Base-by-base conservation (phyloP, 2,113 vertebrate genomes). In the Caracal caracal region DNA sequence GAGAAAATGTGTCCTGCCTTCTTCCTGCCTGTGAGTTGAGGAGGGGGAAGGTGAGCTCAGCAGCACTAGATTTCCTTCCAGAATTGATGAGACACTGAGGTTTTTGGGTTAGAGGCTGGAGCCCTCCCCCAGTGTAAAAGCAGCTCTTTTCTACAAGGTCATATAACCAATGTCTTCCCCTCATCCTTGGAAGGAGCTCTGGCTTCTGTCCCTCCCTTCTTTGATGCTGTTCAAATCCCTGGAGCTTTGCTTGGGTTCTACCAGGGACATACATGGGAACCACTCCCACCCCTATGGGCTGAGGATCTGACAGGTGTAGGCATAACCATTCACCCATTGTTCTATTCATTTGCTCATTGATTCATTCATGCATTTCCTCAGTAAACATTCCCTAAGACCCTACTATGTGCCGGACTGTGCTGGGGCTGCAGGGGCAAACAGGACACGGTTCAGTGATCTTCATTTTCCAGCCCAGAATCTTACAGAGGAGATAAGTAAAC, bases 1-100 rank as follows among this genome's bases (percentile, higher is more conserved):
- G 93, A 97, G 87, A 93, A 83, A 71, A 73, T 82, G 78, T 92
- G 94, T 80, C 86, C 85, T 56, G 66, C 63, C 37, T 96, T 80
- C 86, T 90, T 96, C 96, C 95, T 97, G 90, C 73, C 88, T 86
- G 33, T 56, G 79, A 81, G 51, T 5, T 26, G 66, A 73, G 82
- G 59, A 59, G 56, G 43, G 80, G 28, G 59, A 51, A 13, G 88
- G 92, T 65, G 86, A 87, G 68, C n/a, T 83, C 33, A 61, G 22
- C 59, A 37, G 76, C 40, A 12, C 53, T 43, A n/a, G 90, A 26
- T 63, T 83, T 81, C 75, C 65, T 84, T 93, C 68, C 53, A 63
- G 70, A 94, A 81, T 5, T 81, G 70, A 40, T 0, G 30, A 49
- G 35, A 65, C 26, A 7, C 37, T 37, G 59, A 80, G 40, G 33